Evolutionary conservation across 2,113 vertebrate species (phyloP).

Genomic region (Mus musculus): DNA sequence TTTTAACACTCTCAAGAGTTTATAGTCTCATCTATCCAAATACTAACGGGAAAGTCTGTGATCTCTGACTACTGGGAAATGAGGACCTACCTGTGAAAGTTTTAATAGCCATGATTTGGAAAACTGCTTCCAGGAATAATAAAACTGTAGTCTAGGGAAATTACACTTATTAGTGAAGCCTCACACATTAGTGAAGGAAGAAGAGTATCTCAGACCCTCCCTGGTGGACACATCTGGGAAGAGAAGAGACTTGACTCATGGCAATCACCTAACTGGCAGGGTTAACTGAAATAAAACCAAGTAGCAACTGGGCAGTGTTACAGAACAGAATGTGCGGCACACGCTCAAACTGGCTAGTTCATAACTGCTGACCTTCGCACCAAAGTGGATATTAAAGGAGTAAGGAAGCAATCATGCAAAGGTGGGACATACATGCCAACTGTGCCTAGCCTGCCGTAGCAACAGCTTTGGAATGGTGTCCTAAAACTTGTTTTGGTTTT

Average conservation of each 20-base stretch:
- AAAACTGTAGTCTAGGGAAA: slow-evolving; percentile 2
- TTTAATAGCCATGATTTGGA: slow-evolving; percentile 39
- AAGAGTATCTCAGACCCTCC: neutral
- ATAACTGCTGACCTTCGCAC: neutral
- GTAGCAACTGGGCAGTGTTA: neutral
- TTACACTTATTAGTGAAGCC: neutral
- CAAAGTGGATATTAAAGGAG: neutral
- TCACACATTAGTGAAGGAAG: neutral
- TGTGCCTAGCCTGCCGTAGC: neutral
- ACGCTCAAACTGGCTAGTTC: neutral
- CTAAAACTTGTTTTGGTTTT: neutral
- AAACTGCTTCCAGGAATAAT: neutral
- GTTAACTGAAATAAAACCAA: neutral
- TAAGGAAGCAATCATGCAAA: neutral
- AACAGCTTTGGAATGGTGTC: neutral
- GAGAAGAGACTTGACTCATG: neutral
- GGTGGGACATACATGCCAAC: neutral
- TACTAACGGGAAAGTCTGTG: slow-evolving; percentile 13
- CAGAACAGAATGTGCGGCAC: neutral
- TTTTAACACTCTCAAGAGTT: neutral
- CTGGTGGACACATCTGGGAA: neutral
- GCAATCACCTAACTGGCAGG: neutral
- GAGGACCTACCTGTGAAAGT: neutral
- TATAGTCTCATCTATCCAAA: neutral
- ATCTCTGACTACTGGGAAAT: slow-evolving; percentile 35